These are phyloP conservation scores for Dicycla oo DNA, from an alignment of 2,888 invertebrate species.

Conservation along the genomic window DNA sequence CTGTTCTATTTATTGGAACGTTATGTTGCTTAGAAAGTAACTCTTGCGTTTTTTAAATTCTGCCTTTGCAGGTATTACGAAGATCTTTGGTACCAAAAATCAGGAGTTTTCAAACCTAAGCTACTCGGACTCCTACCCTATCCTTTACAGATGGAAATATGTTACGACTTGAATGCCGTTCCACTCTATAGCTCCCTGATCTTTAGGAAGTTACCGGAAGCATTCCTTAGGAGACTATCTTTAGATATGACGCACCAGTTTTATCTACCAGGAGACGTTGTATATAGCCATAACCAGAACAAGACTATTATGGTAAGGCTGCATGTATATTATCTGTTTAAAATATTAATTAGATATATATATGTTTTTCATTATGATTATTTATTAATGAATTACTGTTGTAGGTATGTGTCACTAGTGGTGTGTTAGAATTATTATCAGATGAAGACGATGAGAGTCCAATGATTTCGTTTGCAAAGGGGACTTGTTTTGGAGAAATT, in stretches of 20 bases:
- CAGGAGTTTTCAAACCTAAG: constrained; percentile 86
- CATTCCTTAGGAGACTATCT: constrained; percentile 88
- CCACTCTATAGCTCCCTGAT: constrained; percentile 87
- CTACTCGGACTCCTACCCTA: constrained; percentile 83
- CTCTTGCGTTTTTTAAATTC: neutral
- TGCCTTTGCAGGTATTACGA: constrained; percentile 83
- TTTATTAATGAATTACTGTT: constrained; percentile 26
- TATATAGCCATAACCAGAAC: constrained; percentile 87
- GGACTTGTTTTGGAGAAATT: constrained; percentile 89
- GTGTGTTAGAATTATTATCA: constrained; percentile 87
- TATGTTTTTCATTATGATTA: constrained; percentile 20
- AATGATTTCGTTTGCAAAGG: constrained; percentile 88
- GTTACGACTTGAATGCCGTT: constrained; percentile 88
- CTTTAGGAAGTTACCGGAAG: constrained; percentile 88
- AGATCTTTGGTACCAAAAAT: constrained; percentile 89
- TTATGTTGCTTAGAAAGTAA: neutral
- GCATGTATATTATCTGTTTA: constrained; percentile 46
- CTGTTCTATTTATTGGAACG: neutral
- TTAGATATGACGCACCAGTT: constrained; percentile 88
- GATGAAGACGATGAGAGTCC: constrained; percentile 90
- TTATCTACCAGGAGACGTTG: constrained; percentile 88
- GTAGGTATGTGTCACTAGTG: constrained; percentile 87
- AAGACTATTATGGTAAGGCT: constrained; percentile 88
- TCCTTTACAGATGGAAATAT: constrained; percentile 88
- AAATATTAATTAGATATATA: constrained; percentile 46